Base-by-base conservation (phyloP, 2,888 invertebrate genomes). In the Cerastis rubricosa region DNA sequence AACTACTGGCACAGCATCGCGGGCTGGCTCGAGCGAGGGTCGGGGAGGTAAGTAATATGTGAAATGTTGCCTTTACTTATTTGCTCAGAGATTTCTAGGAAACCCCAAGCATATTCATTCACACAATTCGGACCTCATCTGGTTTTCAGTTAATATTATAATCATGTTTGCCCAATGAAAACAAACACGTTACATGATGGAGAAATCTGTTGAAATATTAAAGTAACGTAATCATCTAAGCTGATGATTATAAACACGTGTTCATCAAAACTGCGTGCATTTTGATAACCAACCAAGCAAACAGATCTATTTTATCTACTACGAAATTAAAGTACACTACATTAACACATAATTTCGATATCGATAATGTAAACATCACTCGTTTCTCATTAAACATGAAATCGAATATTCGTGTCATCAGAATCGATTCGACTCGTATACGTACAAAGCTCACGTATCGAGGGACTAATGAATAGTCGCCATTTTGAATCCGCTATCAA, bases 401-500 rank as follows among this genome's bases (percentile, higher is more conserved):
- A 90, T 90, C 88, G 85, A 90, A 87, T 88, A 87, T 79, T 86
- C 85, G 89, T 87, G 87, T 89, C 89, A 89, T 89, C 87, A 83
- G 77, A 90, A 90, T 88, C 90, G 89, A 89, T 90, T 89, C 86
- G 74, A 85, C 83, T 86, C 81, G 87, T 89, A 87, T 87, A 84
- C 80, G 83, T 85, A 89, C 90, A 91, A 89, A 90, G 89, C 90
- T 85, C 87, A 88, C 91, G 91, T 91, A 90, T 88, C 89, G 84
- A 74, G 81, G 87, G 85, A 89, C 90, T 91, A 93, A 92, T 93
- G 92, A 92, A 93, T 92, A 90, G 91, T 87, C 92, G 90, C 90
- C 92, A 91, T 93, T 92, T 91, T 89, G 91, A 85, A 91, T 91
- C 86, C 89, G 86, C 89, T 91, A 91, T 93, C 92, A 93, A 93